A percentile compares a stretch with the other conserved stretches of the same genome.
Conservation (phyloP, 2,113 vertebrate species). For the Nanorana parkeri region DNA sequence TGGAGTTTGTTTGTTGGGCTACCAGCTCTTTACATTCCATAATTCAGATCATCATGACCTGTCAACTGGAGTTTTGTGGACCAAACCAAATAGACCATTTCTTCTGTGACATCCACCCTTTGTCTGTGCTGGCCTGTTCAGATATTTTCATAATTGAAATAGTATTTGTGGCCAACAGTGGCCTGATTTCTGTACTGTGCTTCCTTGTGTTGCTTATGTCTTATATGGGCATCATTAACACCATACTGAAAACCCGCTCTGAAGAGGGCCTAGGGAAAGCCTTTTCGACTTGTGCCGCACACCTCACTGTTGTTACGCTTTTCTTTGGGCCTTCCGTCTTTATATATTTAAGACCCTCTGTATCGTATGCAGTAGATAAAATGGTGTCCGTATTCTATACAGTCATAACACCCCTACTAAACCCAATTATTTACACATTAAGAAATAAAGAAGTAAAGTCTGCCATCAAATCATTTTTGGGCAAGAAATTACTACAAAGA, state of each 20-base stretch:
- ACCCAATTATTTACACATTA: constrained; percentile 48
- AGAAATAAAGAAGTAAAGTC: constrained; percentile 49
- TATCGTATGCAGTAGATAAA: constrained; percentile 41
- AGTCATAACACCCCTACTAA: constrained; percentile 34
- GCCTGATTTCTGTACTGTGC: constrained; percentile 24
- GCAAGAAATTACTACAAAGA: constrained; percentile 1
- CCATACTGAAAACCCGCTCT: constrained; percentile 26
- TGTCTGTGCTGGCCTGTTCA: constrained; percentile 43
- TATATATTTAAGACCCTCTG: constrained; percentile 44
- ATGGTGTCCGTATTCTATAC: constrained; percentile 49
- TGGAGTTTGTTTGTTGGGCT: constrained; percentile 33
- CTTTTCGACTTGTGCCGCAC: constrained; percentile 47
- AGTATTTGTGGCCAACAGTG: constrained; percentile 46
- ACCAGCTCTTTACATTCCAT: constrained; percentile 40
- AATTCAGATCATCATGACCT: constrained; percentile 30
- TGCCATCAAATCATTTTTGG: constrained; percentile 10
- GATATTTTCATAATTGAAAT: constrained; percentile 46
- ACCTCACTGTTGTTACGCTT: constrained; percentile 42
- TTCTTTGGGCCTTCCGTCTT: constrained; percentile 47
- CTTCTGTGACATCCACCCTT: constrained; percentile 52
- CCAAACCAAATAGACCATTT: constrained; percentile 48
- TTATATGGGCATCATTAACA: constrained; percentile 41
- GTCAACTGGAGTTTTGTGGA: constrained; percentile 41
- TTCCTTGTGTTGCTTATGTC: constrained; percentile 37
- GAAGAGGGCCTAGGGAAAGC: constrained; percentile 24